phyloP scores from a whole-genome alignment of 1,140 invertebrate genomes.

The Drosophila pectinifera region DNA sequence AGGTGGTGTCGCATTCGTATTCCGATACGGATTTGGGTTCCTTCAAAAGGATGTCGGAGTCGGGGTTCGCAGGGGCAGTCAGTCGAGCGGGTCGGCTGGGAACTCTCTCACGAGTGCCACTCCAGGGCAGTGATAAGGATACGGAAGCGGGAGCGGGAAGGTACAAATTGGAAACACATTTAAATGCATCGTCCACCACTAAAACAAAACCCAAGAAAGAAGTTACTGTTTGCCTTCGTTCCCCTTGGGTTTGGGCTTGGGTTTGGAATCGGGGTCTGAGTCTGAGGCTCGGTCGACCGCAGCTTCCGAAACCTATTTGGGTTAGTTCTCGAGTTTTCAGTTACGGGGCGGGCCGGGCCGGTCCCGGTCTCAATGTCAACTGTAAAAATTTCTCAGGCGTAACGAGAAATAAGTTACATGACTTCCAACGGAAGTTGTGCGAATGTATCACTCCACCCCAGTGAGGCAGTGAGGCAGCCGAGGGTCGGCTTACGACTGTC shows the following conservation, averaged over 20 bases:
- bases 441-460: conserved; percentile 40
- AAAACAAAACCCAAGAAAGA: conserved; percentile 63
- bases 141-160: conserved; percentile 16
- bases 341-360: conserved; percentile 54
- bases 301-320: conserved; percentile 83
- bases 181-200: conserved; percentile 57
- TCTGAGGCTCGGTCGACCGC: conserved; percentile 62
- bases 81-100: conserved; percentile 55
- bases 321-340: conserved; percentile 76
- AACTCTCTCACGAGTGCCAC: conserved; percentile 83
- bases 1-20: conserved; percentile 74
- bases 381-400: conserved; percentile 76
- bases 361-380: conserved; percentile 79
- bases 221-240: conserved; percentile 26
- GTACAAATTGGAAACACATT: conserved; percentile 82
- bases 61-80: conserved; percentile 14
- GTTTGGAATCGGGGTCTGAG: conserved; percentile 5
- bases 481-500: conserved; percentile 47
- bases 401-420: conserved; percentile 82
- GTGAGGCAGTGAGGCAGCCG: not conserved
- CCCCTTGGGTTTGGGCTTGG: conserved; percentile 12
- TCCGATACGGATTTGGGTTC: conserved; percentile 9
- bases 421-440: conserved; percentile 70
- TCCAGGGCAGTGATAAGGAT: conserved; percentile 73
- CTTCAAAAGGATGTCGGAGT: conserved; percentile 54